Evolutionary conservation across 2,888 invertebrate species (phyloP), one percentile per base, ranked within the genome.

Genomic region (Papilio elwesi): DNA sequence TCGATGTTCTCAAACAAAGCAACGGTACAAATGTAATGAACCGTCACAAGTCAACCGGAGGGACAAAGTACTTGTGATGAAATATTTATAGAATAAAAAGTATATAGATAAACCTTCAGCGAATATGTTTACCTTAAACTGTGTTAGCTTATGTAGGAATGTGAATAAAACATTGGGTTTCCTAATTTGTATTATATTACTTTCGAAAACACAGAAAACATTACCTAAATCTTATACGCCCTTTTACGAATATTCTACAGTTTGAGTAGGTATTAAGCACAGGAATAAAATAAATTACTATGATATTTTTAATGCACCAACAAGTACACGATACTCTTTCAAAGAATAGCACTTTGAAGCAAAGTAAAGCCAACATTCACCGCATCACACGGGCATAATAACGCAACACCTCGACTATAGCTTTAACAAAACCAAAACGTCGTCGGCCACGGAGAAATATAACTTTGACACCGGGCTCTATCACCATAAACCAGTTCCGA

Each of bases 11-110:
- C 82, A 87, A 87, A 88, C 82, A 87, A 77, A 77, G 79, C 78
- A 81, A 83, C 81, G 76, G 86, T 85, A 87, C 85, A 84, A 87
- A 88, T 83, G 84, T 85, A 89, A 89, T 88, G 88, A 90, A 87
- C 85, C 90, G 80, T 86, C 80, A 71, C 87, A 85, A 82, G 82
- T 84, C 85, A 89, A 88, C 83, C 82, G 38, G 55, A 75, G 81
- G 80, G 78, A 82, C 80, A 85, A 85, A 86, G 74, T 73, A 70
- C 52, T 70, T 49, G 74, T 68, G 68, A 76, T 76, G 78, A 78
- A 84, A 81, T 85, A 84, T 86, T 87, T 85, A 81, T 59, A 79
- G 82, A 85, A 26, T 26, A 26, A 87, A 84, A 84, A 83, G 81
- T 80, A 81, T 83, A 79, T 79, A 80, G 82, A 87, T 83, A 82